Evolutionary conservation across 2,113 vertebrate species (phyloP).

Genomic region (Paradisaea rubra): DNA sequence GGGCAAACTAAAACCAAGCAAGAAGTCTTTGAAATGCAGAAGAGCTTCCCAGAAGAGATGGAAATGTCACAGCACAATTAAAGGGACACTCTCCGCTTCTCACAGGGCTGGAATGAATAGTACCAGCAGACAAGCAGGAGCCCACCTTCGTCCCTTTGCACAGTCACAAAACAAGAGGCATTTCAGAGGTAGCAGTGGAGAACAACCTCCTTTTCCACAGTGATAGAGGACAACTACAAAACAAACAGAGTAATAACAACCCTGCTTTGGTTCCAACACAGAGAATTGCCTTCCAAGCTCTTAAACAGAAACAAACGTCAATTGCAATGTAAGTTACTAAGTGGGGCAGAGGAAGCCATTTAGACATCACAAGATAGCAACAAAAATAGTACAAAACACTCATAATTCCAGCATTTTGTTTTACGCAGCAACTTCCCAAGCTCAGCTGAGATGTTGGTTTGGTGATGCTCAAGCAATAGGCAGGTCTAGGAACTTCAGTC

Average conservation of each 20-base stretch:
- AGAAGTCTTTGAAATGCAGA: not conserved
- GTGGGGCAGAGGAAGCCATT: not conserved
- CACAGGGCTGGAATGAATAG: fast-evolving
- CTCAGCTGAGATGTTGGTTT: not conserved
- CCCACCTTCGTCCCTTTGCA: not conserved
- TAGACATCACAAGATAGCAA: not conserved
- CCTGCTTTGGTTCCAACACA: not conserved
- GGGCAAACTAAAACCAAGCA: not conserved
- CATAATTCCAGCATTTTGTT: not conserved
- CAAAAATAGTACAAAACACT: not conserved
- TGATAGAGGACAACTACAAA: not conserved
- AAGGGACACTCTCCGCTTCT: not conserved
- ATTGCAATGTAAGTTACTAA: not conserved
- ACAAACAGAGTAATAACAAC: not conserved
- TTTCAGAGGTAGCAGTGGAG: not conserved
- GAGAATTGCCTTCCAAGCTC: not conserved
- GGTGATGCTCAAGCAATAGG: not conserved
- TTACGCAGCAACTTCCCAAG: not conserved
- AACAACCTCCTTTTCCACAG: not conserved
- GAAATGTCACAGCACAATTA: not conserved
- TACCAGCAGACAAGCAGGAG: not conserved
- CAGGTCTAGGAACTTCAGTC: not conserved
- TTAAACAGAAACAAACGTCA: not conserved
- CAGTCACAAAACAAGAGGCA: not conserved
- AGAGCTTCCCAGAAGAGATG: not conserved